Percentiles rank a stretch among this genome's conserved stretches.
phyloP scores from a whole-genome alignment of 2,797 vertebrate species.

The Lepus townsendii region DNA sequence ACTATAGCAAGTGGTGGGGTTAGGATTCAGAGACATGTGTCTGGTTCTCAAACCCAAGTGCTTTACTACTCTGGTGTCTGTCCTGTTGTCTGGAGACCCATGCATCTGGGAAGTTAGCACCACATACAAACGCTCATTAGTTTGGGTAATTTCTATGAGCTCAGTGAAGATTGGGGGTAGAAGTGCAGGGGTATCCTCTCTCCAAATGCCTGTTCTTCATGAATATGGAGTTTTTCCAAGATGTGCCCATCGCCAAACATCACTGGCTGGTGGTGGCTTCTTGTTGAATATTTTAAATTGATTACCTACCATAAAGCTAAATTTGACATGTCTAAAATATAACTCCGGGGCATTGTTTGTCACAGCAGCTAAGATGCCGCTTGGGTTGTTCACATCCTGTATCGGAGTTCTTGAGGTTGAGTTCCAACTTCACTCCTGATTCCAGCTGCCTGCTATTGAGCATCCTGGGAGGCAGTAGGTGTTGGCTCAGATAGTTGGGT shows the following conservation, averaged over 20 bases:
- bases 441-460: too few relatives aligned
- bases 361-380: too few relatives aligned
- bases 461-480: too few relatives aligned
- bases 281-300: constrained; percentile 3
- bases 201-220: not conserved
- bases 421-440: too few relatives aligned
- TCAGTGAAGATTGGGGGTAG: not conserved
- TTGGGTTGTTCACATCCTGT: too few relatives aligned
- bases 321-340: not conserved
- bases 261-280: not conserved
- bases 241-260: not conserved
- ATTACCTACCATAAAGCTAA: not conserved
- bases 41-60: not conserved
- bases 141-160: not conserved
- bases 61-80: not conserved
- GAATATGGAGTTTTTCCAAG: not conserved
- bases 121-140: not conserved
- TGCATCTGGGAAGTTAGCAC: not conserved
- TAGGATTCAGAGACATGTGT: constrained; percentile 10
- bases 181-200: not conserved
- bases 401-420: too few relatives aligned
- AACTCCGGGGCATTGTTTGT: not conserved
- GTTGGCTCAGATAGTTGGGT: too few relatives aligned
- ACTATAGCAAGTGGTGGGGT: not conserved
- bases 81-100: not conserved